Percentiles rank a stretch among this genome's conserved stretches.
Evolutionary conservation across 2,888 invertebrate genomes (phyloP).

Genomic region (Hemicrepidius hirtus): DNA sequence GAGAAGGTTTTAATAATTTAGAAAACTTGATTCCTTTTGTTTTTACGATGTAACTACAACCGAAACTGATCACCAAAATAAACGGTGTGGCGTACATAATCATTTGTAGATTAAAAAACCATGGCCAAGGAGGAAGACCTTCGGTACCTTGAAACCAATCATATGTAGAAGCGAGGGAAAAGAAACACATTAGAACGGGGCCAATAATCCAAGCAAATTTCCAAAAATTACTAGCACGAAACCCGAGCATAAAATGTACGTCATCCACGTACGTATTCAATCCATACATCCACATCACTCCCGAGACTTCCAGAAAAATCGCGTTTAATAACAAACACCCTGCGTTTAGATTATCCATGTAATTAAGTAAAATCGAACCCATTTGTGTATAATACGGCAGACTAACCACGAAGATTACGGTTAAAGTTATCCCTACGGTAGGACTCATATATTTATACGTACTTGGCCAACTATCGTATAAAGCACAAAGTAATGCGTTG

Average conservation of each 20-base stretch:
- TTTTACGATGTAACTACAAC: not conserved
- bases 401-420: not conserved
- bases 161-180: conserved; percentile 9
- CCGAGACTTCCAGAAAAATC: conserved; percentile 28
- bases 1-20: conserved; percentile 21
- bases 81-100: conserved; percentile 1
- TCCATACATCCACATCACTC: conserved; percentile 48
- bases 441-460: not conserved
- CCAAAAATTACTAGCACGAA: conserved; percentile 49
- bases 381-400: conserved; percentile 21
- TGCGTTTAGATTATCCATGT: conserved; percentile 7
- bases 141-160: not conserved
- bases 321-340: conserved; percentile 14
- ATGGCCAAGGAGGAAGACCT: not conserved
- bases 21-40: not conserved
- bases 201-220: conserved; percentile 39
- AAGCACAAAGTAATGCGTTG: not conserved
- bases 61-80: not conserved
- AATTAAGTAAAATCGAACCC: not conserved
- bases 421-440: not conserved
- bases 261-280: conserved; percentile 51
- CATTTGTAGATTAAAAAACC: not conserved
- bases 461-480: conserved; percentile 5
- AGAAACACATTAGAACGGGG: conserved; percentile 30
- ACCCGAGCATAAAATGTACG: conserved; percentile 57